These are phyloP conservation scores for Phrynocephalus versicolor DNA, from an alignment of 2,113 vertebrate genomes.

Conservation along the genomic window DNA sequence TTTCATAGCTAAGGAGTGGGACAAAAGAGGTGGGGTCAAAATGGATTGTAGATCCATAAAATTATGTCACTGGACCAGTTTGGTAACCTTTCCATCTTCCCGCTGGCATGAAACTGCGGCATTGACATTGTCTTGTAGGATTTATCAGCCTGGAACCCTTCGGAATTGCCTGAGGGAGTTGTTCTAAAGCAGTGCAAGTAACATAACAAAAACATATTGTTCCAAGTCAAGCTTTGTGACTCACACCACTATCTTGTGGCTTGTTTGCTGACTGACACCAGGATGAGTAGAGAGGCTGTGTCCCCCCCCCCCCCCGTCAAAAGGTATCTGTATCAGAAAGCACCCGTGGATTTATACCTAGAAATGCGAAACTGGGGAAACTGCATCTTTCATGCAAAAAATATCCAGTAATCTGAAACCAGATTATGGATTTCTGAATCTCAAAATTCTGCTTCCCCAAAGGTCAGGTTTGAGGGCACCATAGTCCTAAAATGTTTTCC, in stretches of 20 bases:
- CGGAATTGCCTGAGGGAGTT: too few species aligned
- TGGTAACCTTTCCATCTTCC: neutral
- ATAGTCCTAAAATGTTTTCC: too few species aligned
- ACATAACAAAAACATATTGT: neutral
- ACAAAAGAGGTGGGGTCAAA: neutral
- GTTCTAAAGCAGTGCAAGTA: neutral
- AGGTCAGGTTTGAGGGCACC: too few species aligned
- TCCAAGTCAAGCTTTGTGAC: neutral
- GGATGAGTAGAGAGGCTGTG: neutral
- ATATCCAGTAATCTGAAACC: too few species aligned
- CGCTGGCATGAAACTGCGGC: neutral
- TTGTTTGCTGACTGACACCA: neutral
- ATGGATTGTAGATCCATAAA: neutral
- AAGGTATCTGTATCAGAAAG: too few species aligned
- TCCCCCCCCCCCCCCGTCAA: too few species aligned
- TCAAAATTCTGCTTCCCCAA: too few species aligned
- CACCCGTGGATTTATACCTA: too few species aligned
- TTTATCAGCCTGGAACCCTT: neutral
- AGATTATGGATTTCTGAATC: too few species aligned
- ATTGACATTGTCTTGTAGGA: neutral
- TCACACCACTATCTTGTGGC: neutral
- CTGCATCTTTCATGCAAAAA: too few species aligned
- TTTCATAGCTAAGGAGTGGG: neutral
- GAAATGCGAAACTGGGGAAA: neutral
- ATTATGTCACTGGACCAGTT: neutral